Evolutionary conservation across 2,113 vertebrate genomes (phyloP).

Genomic region (Peromyscus leucopus): DNA sequence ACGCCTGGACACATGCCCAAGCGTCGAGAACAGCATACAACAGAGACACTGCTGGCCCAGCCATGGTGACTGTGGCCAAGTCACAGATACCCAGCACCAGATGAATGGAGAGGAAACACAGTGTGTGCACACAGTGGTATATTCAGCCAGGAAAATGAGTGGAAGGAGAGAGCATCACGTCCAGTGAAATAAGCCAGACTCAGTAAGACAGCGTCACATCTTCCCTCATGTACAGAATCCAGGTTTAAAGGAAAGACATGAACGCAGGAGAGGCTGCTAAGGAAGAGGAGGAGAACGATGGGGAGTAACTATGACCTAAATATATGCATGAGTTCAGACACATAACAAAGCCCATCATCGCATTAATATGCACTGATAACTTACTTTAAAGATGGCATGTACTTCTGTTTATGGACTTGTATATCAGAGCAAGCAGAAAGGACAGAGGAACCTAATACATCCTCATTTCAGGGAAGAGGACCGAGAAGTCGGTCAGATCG

Average conservation of each 20-base stretch:
- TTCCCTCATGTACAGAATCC: neutral
- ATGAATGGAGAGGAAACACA: neutral
- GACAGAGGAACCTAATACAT: neutral
- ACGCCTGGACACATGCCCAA: neutral
- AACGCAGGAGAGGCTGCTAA: too few species aligned
- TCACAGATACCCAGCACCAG: neutral
- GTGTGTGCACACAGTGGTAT: neutral
- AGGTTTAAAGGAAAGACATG: neutral
- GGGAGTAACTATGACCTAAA: neutral
- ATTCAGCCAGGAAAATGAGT: neutral
- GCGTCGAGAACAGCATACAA: neutral
- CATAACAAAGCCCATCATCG: neutral
- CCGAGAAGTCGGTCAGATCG: neutral
- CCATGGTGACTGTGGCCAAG: neutral
- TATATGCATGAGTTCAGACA: neutral
- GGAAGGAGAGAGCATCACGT: neutral
- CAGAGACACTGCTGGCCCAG: neutral
- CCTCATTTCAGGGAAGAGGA: neutral
- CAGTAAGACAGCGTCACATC: neutral
- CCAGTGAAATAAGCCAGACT: neutral
- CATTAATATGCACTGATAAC: neutral
- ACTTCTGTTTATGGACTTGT: neutral
- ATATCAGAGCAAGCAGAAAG: neutral
- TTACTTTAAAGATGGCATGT: neutral
- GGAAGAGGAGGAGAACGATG: neutral